These are phyloP conservation scores for Calyptommatus sinebrachiatus DNA, from an alignment of 2,113 vertebrate genomes.

Conservation along the genomic window DNA sequence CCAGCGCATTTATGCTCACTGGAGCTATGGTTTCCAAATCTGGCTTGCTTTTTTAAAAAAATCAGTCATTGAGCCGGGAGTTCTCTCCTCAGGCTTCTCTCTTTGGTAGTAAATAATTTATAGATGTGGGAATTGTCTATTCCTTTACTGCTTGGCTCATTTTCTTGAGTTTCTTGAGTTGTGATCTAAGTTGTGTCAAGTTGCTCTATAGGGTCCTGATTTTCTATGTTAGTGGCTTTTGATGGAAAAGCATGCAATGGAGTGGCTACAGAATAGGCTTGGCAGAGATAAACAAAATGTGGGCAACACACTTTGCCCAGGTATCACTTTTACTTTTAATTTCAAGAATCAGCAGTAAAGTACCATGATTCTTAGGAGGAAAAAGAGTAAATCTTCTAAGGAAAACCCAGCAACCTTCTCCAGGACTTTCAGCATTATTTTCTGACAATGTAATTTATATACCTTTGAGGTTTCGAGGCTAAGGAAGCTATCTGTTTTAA, in stretches of 20 bases:
- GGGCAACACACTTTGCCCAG: neutral
- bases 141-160: neutral
- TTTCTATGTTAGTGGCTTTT: neutral
- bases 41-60: neutral
- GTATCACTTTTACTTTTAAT: neutral
- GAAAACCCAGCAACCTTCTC: conserved; percentile 54
- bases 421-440: conserved; percentile 44
- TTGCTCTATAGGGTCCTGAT: neutral
- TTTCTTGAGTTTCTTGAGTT: neutral
- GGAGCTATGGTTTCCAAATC: no score
- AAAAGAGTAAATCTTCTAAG: conserved; percentile 47
- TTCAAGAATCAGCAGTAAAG: conserved; percentile 29
- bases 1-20: no score
- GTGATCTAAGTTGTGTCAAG: neutral
- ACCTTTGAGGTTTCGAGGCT: conserved; percentile 56
- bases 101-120: neutral
- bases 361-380: conserved; percentile 41
- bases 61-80: neutral
- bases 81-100: neutral
- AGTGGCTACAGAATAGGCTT: neutral
- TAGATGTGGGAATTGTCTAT: neutral
- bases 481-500: conserved; percentile 64
- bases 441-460: conserved; percentile 61
- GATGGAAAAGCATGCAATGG: neutral
- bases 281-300: neutral